phyloP scores from a whole-genome alignment of 1,140 invertebrate genomes.

The Drosophila azteca region DNA sequence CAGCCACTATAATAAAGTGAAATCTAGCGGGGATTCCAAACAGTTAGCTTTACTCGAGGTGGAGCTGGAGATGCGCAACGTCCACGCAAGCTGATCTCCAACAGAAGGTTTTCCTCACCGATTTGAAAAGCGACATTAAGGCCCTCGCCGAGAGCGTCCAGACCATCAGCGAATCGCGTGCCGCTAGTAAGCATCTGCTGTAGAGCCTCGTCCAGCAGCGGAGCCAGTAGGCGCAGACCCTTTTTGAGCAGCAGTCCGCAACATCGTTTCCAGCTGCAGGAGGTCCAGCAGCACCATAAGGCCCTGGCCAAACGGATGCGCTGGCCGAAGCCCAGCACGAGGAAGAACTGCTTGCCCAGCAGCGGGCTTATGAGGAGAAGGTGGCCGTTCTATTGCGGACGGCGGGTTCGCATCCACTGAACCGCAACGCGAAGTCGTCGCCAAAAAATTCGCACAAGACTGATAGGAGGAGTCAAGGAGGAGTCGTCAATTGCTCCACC shows the following conservation, averaged over 20 bases:
- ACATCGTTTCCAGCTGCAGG: slow-evolving; percentile 37
- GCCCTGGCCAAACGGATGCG: slow-evolving; percentile 41
- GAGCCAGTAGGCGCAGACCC: slow-evolving; percentile 54
- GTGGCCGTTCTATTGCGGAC: slow-evolving; percentile 78
- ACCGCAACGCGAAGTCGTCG: too few relatives aligned
- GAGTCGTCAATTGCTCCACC: slow-evolving; percentile 11
- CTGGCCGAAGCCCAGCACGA: slow-evolving; percentile 54
- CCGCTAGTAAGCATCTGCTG: slow-evolving; percentile 59
- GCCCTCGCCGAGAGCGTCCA: slow-evolving; percentile 87
- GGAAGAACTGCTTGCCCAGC: slow-evolving; percentile 64
- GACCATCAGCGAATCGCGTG: slow-evolving; percentile 87
- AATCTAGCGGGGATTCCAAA: slow-evolving; percentile 42
- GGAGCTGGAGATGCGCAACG: slow-evolving; percentile 89
- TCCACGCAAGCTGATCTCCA: slow-evolving; percentile 93
- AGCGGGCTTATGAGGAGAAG: slow-evolving; percentile 85
- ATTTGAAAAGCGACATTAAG: slow-evolving; percentile 87
- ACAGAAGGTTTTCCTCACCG: slow-evolving; percentile 91
- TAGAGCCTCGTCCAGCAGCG: slow-evolving; percentile 66
- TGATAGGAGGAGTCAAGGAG: too few relatives aligned
- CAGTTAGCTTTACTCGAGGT: slow-evolving; percentile 84
- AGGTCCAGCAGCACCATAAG: slow-evolving; percentile 37
- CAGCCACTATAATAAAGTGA: slow-evolving; percentile 84
- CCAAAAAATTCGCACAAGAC: too few relatives aligned
- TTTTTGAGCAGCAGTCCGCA: slow-evolving; percentile 58
- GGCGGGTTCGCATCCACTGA: slow-evolving; percentile 25